Base-by-base conservation (phyloP, 2,888 invertebrate genomes). In the Bimastos eiseni region DNA sequence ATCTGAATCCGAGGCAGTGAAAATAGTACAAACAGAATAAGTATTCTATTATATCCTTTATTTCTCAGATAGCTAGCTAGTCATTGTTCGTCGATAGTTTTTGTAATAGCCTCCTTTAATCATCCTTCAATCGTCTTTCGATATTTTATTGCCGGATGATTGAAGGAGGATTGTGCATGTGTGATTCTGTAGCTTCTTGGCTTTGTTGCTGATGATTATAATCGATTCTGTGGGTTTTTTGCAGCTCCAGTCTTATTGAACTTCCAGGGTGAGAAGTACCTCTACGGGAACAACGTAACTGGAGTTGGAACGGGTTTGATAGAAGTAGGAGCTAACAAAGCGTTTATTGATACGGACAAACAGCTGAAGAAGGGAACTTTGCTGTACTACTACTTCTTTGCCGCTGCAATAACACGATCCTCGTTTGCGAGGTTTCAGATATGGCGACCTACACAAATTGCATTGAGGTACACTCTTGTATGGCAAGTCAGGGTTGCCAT, bases 281-380 rank as follows among this genome's bases (percentile, higher is more conserved):
- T 86, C 4, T 86, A 86, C 86, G 86, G 86, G 24, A 86, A 86
- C 86, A 86, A 86, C 86, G 86, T 86, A 5, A 86, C 86, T 1
- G 34, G 36, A 37, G n/a, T 36, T 8, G 17, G 36, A 86, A 86
- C 86, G 86, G 37, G 36, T 21, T 6, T 34, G n/a, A 8, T 86
- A 6, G 36, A 24, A 4, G 4, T 8, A 37, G 86, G 86, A 8
- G 86, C 86, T 21, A 86, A 86, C 86, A 86, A 86, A 8, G 13
- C 86, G 13, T 86, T 86, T 36, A 33, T 86, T 24, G 86, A 86
- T 8, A 36, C 37, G 8, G 86, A 86, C 37, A 86, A 86, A 36
- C 86, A 86, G 36, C 86, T 86, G 86, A 86, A 86, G 86, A 86
- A 15, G 17, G 86, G 86, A 86, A 86, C 86, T 24, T 37, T 86